These are phyloP conservation scores for Spea bombifrons DNA, from an alignment of 2,113 vertebrate species.

Conservation along the genomic window DNA sequence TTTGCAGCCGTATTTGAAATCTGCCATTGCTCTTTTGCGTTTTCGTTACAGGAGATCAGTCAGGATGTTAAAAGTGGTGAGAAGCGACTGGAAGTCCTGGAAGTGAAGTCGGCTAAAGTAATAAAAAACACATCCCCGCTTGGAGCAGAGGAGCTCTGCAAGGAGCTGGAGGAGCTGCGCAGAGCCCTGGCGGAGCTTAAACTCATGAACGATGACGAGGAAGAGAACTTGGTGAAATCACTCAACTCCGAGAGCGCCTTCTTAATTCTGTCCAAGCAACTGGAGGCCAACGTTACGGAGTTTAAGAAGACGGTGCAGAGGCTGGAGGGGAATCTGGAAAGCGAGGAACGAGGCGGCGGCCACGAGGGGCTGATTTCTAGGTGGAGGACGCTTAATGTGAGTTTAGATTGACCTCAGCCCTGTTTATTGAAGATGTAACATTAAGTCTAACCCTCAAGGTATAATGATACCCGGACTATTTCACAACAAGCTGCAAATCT, in stretches of 20 bases:
- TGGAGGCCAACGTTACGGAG: conserved; percentile 68
- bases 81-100: conserved; percentile 70
- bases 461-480: too few species aligned
- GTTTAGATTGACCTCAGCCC: conserved; percentile 13
- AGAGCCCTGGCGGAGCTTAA: conserved; percentile 74
- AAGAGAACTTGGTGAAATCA: conserved; percentile 62
- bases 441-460: too few species aligned
- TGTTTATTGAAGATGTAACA: neutral
- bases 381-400: conserved; percentile 80
- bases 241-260: conserved; percentile 70
- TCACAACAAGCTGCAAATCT: too few species aligned
- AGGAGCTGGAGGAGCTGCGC: conserved; percentile 75
- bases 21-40: too few species aligned
- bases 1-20: too few species aligned
- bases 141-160: conserved; percentile 71
- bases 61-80: conserved; percentile 69
- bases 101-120: conserved; percentile 65
- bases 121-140: conserved; percentile 78
- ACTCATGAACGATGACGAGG: conserved; percentile 62
- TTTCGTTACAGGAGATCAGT: conserved; percentile 62
- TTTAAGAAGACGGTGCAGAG: conserved; percentile 65
- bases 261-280: conserved; percentile 57
- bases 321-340: conserved; percentile 68
- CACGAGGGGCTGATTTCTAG: conserved; percentile 76
- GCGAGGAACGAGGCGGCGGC: conserved; percentile 42